phyloP scores from a whole-genome alignment of 1,140 invertebrate genomes.

The Laodelphax striatellus region DNA sequence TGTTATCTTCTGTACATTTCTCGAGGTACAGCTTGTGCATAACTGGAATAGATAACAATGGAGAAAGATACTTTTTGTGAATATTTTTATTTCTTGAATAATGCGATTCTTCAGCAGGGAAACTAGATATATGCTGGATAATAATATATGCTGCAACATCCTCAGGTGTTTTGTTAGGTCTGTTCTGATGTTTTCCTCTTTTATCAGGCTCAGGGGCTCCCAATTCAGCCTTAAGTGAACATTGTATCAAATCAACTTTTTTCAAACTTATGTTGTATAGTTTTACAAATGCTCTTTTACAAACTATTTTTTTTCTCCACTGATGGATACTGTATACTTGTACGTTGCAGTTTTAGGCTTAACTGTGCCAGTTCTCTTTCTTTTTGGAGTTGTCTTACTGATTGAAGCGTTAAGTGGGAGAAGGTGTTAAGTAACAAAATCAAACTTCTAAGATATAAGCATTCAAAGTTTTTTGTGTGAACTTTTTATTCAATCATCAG shows the following conservation, averaged over 20 bases:
- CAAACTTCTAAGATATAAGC: no score
- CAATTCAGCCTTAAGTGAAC: not conserved
- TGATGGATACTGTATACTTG: not conserved
- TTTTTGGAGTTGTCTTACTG: not conserved
- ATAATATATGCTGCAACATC: not conserved
- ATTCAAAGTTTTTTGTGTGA: no score
- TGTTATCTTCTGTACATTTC: not conserved
- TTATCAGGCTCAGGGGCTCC: constrained; percentile 7
- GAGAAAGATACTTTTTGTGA: constrained; percentile 6
- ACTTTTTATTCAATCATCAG: no score
- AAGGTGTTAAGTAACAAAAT: no score
- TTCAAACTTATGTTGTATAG: not conserved
- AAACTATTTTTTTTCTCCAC: not conserved
- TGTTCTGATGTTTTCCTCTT: constrained; percentile 3
- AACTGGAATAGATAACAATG: constrained; percentile 4
- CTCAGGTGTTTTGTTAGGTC: constrained; percentile 7
- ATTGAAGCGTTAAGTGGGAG: no score
- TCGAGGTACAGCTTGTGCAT: constrained; percentile 5
- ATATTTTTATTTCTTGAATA: constrained; percentile 6
- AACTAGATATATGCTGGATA: constrained; percentile 1
- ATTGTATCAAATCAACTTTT: constrained; percentile 2
- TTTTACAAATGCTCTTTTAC: not conserved
- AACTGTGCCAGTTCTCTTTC: not conserved
- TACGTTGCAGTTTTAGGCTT: not conserved
- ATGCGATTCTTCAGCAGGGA: constrained; percentile 3